phyloP scores from a whole-genome alignment of 2,797 vertebrate genomes.

The Sebastes vulpes region DNA sequence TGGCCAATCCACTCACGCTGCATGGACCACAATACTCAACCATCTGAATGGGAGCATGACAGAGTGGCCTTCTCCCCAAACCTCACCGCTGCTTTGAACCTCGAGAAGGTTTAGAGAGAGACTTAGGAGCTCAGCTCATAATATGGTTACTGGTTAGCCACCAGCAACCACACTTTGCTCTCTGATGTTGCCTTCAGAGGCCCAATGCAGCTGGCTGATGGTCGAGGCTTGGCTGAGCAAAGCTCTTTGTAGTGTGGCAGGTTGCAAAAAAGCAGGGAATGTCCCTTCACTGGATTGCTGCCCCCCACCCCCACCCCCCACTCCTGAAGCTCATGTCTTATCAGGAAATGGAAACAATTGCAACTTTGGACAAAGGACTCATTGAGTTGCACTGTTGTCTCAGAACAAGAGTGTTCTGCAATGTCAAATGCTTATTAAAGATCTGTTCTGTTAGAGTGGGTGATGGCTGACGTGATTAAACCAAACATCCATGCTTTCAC shows the following conservation, averaged over 20 bases:
- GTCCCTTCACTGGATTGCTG: constrained; percentile 55
- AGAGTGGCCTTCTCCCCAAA: constrained; percentile 79
- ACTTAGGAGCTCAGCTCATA: constrained; percentile 85
- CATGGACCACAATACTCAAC: constrained; percentile 67
- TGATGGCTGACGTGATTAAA: neutral
- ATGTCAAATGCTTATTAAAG: neutral
- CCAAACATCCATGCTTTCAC: neutral
- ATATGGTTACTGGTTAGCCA: constrained; percentile 87
- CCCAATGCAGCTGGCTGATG: constrained; percentile 81
- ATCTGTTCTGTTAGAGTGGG: neutral
- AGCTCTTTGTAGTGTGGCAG: constrained; percentile 83
- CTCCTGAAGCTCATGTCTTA: constrained; percentile 32
- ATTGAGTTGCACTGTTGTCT: neutral
- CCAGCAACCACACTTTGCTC: constrained; percentile 82
- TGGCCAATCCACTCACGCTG: constrained; percentile 57
- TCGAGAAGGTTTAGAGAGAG: constrained; percentile 81
- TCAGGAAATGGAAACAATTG: constrained; percentile 37
- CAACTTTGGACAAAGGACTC: constrained; percentile 1
- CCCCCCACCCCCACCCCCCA: neutral
- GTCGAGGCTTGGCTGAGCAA: constrained; percentile 68
- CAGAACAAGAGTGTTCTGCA: neutral
- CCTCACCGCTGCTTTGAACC: constrained; percentile 83
- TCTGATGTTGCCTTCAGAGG: constrained; percentile 89
- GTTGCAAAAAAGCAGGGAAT: constrained; percentile 75
- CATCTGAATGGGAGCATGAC: constrained; percentile 81